These are phyloP conservation scores for Habroteleia sp. DNA, from an alignment of 2,888 invertebrate species.

Conservation along the genomic window DNA sequence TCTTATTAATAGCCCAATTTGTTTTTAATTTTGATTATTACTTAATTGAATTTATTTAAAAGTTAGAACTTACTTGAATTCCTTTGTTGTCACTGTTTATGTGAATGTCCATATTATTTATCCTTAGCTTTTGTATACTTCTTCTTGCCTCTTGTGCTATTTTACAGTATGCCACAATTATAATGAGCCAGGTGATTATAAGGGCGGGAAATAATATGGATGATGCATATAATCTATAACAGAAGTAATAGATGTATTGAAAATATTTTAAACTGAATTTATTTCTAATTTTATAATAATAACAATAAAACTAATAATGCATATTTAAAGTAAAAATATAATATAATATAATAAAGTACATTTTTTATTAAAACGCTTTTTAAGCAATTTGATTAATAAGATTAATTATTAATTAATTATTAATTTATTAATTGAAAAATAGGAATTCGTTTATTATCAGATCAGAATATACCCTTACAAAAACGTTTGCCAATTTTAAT, in stretches of 20 bases:
- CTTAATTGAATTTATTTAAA: neutral
- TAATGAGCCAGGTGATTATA: conserved; percentile 87
- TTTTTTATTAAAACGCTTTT: no score
- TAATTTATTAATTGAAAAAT: no score
- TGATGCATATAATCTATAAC: conserved; percentile 68
- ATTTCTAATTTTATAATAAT: no score
- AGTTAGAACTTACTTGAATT: conserved; percentile 84
- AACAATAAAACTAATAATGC: no score
- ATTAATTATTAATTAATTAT: no score
- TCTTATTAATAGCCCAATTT: neutral
- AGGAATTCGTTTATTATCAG: no score
- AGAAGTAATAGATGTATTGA: neutral
- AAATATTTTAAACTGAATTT: no score
- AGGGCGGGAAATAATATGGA: conserved; percentile 87
- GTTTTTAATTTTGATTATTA: neutral
- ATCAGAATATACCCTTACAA: no score
- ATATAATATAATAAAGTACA: no score
- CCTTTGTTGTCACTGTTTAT: conserved; percentile 86
- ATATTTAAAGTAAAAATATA: no score
- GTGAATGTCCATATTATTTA: conserved; percentile 82
- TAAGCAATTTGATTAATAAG: no score
- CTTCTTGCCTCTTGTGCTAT: conserved; percentile 90
- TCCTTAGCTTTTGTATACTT: conserved; percentile 86
- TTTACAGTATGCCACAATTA: conserved; percentile 88
- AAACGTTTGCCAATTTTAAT: no score